These are phyloP conservation scores for Macrophya annulata DNA, from an alignment of 2,888 invertebrate genomes.

Conservation along the genomic window DNA sequence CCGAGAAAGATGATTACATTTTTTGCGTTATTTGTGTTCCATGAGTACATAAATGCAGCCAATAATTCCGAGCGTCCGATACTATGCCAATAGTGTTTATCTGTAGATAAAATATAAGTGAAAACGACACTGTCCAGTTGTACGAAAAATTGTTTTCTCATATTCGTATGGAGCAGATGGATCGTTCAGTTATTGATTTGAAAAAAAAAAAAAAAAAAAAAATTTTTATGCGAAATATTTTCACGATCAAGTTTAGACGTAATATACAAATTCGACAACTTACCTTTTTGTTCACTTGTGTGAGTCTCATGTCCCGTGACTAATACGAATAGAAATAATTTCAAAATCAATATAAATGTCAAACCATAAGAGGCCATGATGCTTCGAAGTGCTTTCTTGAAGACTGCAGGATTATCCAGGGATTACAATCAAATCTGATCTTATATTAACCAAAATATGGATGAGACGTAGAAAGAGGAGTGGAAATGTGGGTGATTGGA, in stretches of 20 bases:
- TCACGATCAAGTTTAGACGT: background rate
- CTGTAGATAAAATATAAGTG: slow-evolving; percentile 64
- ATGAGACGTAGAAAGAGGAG: background rate
- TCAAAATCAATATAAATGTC: background rate
- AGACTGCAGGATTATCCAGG: background rate
- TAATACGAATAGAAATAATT: slow-evolving; percentile 19
- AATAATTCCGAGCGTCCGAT: slow-evolving; percentile 79
- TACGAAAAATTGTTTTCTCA: background rate
- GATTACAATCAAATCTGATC: background rate
- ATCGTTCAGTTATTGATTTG: background rate
- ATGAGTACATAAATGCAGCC: slow-evolving; percentile 82
- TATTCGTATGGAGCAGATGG: background rate
- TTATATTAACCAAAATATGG: background rate
- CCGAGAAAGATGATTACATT: slow-evolving; percentile 94
- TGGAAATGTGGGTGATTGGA: background rate
- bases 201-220: background rate
- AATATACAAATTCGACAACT: background rate
- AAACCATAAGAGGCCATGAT: background rate
- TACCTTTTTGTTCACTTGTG: background rate
- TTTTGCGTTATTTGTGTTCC: slow-evolving; percentile 85
- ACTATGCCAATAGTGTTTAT: slow-evolving; percentile 78
- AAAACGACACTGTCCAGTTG: background rate
- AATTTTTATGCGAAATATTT: background rate
- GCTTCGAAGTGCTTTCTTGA: background rate
- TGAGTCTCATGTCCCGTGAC: background rate